phyloP scores from a whole-genome alignment of 2,888 invertebrate genomes.

The Drosophila atripex region DNA sequence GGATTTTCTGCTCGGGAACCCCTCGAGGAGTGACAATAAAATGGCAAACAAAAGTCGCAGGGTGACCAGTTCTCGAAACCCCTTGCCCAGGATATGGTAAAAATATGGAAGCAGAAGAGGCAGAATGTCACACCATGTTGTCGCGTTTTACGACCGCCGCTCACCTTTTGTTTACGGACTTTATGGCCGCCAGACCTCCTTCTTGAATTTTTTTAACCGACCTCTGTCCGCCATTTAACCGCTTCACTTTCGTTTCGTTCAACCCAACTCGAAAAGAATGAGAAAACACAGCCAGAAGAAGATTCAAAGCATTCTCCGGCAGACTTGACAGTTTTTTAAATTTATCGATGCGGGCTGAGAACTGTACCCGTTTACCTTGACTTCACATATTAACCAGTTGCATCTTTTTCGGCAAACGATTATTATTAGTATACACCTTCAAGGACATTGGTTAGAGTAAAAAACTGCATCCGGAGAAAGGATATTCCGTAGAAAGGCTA shows the following conservation, averaged over 20 bases:
- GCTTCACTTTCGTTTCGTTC: slow-evolving; percentile 66
- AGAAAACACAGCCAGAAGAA: slow-evolving; percentile 19
- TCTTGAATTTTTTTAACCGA: slow-evolving; percentile 7
- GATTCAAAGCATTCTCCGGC: slow-evolving; percentile 30
- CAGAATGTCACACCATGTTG: slow-evolving; percentile 76
- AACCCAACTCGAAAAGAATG: slow-evolving; percentile 3
- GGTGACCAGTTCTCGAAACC: slow-evolving; percentile 24
- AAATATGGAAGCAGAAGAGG: slow-evolving; percentile 62
- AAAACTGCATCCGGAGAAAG: slow-evolving; percentile 50
- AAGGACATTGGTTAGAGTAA: slow-evolving; percentile 50
- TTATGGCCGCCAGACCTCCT: slow-evolving; percentile 60
- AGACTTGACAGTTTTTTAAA: slow-evolving; percentile 8
- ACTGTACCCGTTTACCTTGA: slow-evolving; percentile 57
- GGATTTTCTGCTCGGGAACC: slow-evolving; percentile 63
- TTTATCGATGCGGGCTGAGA: not conserved
- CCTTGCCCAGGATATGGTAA: slow-evolving; percentile 40
- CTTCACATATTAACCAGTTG: slow-evolving; percentile 44
- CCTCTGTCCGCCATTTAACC: slow-evolving; percentile 55
- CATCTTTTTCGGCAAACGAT: slow-evolving; percentile 26
- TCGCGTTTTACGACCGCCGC: slow-evolving; percentile 71
- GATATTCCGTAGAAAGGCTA: slow-evolving; percentile 57
- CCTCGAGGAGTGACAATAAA: slow-evolving; percentile 70
- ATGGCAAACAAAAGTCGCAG: slow-evolving; percentile 70
- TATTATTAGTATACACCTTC: slow-evolving; percentile 37
- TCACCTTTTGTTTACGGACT: slow-evolving; percentile 71